Conservation (phyloP, 1,140 invertebrate genomes). For the Nilaparvata lugens region DNA sequence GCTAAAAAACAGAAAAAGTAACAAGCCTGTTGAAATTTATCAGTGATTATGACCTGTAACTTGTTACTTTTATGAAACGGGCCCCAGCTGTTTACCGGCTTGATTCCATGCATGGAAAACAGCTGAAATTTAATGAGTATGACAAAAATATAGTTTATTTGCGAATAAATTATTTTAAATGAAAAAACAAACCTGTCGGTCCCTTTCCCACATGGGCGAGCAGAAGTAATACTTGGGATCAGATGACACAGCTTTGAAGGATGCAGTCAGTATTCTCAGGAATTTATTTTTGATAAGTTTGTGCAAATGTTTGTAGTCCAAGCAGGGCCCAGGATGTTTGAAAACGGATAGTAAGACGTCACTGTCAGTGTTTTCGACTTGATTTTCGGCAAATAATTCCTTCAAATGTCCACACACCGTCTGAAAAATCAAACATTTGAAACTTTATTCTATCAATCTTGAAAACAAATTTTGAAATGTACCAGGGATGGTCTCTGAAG, state of each 20-base stretch:
- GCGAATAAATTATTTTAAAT: neutral
- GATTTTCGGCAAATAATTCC: slow-evolving; percentile 24
- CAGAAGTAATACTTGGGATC: slow-evolving; percentile 60
- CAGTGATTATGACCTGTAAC: no score
- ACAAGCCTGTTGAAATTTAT: no score
- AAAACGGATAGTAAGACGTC: slow-evolving; percentile 25
- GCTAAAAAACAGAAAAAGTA: no score
- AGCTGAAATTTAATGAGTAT: no score
- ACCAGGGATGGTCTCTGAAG: no score
- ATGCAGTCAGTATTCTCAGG: slow-evolving; percentile 47
- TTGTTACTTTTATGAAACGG: no score
- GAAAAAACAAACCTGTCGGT: neutral
- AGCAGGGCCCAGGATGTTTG: slow-evolving; percentile 39
- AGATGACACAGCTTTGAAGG: slow-evolving; percentile 52
- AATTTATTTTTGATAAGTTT: slow-evolving; percentile 56
- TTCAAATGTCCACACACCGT: slow-evolving; percentile 53
- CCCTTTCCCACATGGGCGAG: slow-evolving; percentile 22
- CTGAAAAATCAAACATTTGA: slow-evolving; percentile 28
- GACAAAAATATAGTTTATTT: neutral
- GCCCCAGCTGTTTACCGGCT: no score
- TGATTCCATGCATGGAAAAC: no score
- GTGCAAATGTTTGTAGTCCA: slow-evolving; percentile 47
- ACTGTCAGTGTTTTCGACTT: slow-evolving; percentile 24
- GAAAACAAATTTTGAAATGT: no score
- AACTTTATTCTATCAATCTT: no score